Conservation (phyloP, 1,140 invertebrate species). For the Anadara kagoshimensis region DNA sequence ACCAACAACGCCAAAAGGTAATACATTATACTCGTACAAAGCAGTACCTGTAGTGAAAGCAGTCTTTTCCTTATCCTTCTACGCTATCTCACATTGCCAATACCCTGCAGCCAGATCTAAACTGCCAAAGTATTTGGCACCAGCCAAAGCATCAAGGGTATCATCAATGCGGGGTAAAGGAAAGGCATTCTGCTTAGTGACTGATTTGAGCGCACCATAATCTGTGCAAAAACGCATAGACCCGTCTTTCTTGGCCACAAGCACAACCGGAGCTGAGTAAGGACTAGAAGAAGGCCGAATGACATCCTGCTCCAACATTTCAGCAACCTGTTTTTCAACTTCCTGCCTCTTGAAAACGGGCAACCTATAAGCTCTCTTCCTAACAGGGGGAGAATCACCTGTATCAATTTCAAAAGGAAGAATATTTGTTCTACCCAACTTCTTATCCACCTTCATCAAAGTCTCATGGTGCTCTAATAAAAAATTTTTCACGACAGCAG, state of each 20-base stretch:
- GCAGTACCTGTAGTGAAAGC: too few species aligned
- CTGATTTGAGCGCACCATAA: constrained; percentile 37
- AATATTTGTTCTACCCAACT: constrained; percentile 16
- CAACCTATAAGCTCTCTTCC: constrained; percentile 9
- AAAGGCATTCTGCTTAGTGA: constrained; percentile 26
- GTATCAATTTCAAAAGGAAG: constrained; percentile 28
- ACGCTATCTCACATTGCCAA: too few species aligned
- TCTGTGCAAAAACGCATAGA: constrained; percentile 41
- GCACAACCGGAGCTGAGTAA: constrained; percentile 32
- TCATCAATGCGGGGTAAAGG: constrained; percentile 43
- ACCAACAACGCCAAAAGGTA: too few species aligned
- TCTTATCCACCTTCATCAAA: too few species aligned
- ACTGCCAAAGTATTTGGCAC: constrained; percentile 40
- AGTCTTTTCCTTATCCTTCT: too few species aligned
- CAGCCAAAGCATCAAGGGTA: constrained; percentile 22
- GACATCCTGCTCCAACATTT: constrained; percentile 9
- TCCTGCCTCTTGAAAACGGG: constrained; percentile 12
- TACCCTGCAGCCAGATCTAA: too few species aligned
- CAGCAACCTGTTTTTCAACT: constrained; percentile 25
- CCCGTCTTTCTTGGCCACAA: constrained; percentile 44
- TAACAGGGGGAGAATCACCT: constrained; percentile 11
- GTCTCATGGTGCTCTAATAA: too few species aligned
- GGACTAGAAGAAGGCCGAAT: constrained; percentile 28
- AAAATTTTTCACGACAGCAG: too few species aligned
- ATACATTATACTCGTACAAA: too few species aligned